These are phyloP conservation scores for Lonchura striata DNA, from an alignment of 2,113 vertebrate genomes.

Conservation along the genomic window DNA sequence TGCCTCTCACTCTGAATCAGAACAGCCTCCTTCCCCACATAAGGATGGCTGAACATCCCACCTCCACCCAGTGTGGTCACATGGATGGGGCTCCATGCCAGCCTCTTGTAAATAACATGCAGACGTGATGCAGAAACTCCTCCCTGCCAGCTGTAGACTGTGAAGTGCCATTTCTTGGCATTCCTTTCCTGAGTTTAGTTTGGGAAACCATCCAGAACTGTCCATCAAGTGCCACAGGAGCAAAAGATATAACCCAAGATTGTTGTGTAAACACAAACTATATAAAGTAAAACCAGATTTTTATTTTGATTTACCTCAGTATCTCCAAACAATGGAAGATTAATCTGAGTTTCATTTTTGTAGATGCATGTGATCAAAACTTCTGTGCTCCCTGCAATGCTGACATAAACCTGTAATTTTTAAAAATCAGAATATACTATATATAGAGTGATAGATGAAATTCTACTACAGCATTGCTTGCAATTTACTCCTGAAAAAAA, in stretches of 20 bases:
- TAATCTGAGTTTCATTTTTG: background rate
- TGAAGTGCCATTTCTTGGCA: background rate
- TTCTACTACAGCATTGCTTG: background rate
- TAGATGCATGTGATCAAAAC: background rate
- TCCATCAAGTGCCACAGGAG: background rate
- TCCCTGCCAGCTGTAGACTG: background rate
- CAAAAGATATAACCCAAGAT: background rate
- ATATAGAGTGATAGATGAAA: background rate
- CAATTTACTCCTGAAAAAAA: constrained; percentile 27
- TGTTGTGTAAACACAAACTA: background rate
- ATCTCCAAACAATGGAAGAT: background rate
- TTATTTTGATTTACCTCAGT: background rate
- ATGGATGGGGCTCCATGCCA: background rate
- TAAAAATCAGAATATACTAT: background rate
- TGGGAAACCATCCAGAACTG: background rate
- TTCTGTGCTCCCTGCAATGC: background rate
- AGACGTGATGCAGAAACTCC: background rate
- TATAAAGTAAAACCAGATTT: background rate
- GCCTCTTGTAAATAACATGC: background rate
- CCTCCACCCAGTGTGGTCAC: accelerated
- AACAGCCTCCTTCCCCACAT: background rate
- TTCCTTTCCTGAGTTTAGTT: background rate
- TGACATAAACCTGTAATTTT: background rate
- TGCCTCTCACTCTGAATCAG: background rate
- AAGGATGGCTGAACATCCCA: background rate